A percentile compares a stretch with the other conserved stretches of the same genome.
Conservation (phyloP, 1,140 invertebrate species). For the Hyphantria cunea region DNA sequence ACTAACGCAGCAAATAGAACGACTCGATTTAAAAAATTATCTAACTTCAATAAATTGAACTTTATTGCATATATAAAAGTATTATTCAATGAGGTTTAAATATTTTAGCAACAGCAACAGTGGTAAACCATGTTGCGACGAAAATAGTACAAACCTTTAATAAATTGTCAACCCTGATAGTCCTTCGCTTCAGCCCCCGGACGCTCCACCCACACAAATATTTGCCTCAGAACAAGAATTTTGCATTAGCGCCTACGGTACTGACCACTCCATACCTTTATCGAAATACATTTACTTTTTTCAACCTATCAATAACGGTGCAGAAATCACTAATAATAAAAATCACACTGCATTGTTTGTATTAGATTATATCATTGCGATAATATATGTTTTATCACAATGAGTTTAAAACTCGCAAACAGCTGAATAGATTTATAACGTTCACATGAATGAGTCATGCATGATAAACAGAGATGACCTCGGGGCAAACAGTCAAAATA, state of each 20-base stretch:
- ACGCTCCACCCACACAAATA: conserved; percentile 44
- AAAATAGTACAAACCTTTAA: conserved; percentile 23
- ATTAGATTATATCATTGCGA: too few relatives aligned
- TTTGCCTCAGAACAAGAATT: conserved; percentile 46
- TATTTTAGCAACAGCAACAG: background rate
- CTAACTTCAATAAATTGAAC: too few relatives aligned
- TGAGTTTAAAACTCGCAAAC: too few relatives aligned
- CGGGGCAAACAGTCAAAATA: conserved; percentile 19
- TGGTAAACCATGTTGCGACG: conserved; percentile 19
- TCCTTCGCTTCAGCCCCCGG: conserved; percentile 16
- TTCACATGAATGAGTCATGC: conserved; percentile 52
- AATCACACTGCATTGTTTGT: background rate
- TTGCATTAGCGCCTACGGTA: conserved; percentile 48
- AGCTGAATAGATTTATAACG: too few relatives aligned
- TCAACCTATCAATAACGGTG: conserved; percentile 23
- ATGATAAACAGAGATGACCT: conserved; percentile 52
- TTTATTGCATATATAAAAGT: background rate
- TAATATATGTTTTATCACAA: too few relatives aligned
- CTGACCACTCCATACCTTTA: conserved; percentile 35
- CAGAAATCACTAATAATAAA: conserved; percentile 13
- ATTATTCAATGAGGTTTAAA: conserved; percentile 1
- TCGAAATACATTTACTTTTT: conserved; percentile 39
- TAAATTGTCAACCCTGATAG: conserved; percentile 28
- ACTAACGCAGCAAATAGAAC: too few relatives aligned
- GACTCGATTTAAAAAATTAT: too few relatives aligned